Evolutionary conservation across 1,140 invertebrate species (phyloP), one percentile per base, ranked within the genome.

Genomic region (Doryteuthis pealeii): DNA sequence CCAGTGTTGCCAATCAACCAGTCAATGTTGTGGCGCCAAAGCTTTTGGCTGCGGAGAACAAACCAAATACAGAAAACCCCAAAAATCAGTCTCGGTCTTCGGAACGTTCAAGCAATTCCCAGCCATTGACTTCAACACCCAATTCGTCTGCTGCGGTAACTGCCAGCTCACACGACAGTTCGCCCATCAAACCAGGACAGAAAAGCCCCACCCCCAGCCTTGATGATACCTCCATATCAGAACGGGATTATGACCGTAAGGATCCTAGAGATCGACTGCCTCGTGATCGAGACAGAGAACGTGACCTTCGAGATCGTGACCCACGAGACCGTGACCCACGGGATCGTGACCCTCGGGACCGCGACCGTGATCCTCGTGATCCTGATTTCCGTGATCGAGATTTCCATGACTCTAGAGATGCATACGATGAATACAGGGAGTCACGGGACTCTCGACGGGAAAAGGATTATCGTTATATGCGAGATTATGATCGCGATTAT

Each of bases 401-500:
- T 18, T 62, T 62, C 5, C 54, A 62, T 62, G 54, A 28, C 1
- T 62, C 54, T 62, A 62, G 54, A 62, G 54, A 62, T 5, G 10
- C 54, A n/a, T 62, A n/a, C 6, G 54, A 62, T 62, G 54, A 62
- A 5, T 4, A n/a, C 22, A 22, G 54, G 26, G 54, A 62, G 18
- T 62, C 18, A n/a, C 18, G 5, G 26, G 22, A 62, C 18, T 12
- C 54, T 62, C 54, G 54, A 5, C n/a, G 67, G 22, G 67, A 69
- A 1, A 33, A 30, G 67, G 67, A 40, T 32, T 69, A 32, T 31
- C 30, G 67, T 33, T 22, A 69, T 40, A 18, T 22, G 15, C 43
- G 73, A 67, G 30, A 77, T 33, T 22, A 69, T 40, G n/a, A n/a
- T 14, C 65, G 75, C 49, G 30, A 77, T 45, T 71, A 75, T 73